Conservation (phyloP, 37 sponge, comb jelly and placozoan species). For the Eunapius fragilis region DNA sequence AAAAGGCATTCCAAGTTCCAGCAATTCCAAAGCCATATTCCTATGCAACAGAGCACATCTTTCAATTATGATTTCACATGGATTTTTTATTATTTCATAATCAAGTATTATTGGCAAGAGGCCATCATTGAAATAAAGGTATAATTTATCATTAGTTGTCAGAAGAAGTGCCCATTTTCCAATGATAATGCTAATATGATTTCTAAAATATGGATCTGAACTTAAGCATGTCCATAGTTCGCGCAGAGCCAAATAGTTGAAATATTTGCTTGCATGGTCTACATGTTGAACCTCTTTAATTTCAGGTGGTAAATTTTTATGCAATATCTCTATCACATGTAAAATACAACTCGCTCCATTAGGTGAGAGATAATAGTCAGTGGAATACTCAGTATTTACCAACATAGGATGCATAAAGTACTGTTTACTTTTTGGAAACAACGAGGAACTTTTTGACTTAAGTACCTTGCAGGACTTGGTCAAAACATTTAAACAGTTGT, state of each 20-base stretch:
- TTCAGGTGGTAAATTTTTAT: not conserved
- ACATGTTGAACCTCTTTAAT: not conserved
- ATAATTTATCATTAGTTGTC: not conserved
- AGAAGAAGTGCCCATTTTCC: not conserved
- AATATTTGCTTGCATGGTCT: not conserved
- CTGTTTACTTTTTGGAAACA: constrained; percentile 11
- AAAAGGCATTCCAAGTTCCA: constrained; percentile 29
- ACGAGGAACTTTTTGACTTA: not conserved
- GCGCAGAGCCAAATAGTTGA: not conserved
- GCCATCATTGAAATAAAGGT: not conserved
- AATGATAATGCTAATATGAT: not conserved
- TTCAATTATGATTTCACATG: not conserved
- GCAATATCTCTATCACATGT: not conserved
- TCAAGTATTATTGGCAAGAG: not conserved
- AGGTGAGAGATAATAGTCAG: not conserved
- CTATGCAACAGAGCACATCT: not conserved
- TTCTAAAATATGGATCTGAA: not conserved
- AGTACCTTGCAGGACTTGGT: not conserved
- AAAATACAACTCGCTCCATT: not conserved
- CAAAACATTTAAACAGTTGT: constrained; percentile 6
- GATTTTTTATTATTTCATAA: not conserved
- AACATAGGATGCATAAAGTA: constrained; percentile 38
- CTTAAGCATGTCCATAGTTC: constrained; percentile 11
- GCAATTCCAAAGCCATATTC: not conserved
- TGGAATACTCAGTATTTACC: constrained; percentile 4